Evolutionary conservation across 2,797 vertebrate genomes (phyloP), one percentile per base, ranked within the genome.

Genomic region (Brachyalestes nurse): DNA sequence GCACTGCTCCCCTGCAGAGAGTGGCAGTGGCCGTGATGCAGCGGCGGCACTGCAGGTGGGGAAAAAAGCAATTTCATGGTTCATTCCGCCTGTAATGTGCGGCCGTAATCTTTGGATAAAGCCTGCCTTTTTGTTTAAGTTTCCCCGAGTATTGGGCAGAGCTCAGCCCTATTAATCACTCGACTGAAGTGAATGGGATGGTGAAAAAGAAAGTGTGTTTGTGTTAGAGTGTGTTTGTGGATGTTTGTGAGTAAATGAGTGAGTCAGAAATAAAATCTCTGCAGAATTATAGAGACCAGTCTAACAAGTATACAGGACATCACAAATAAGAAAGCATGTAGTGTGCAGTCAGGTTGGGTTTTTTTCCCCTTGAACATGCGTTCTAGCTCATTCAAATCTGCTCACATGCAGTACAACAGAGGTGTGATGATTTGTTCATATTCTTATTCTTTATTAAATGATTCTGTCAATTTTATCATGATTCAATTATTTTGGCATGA

Each of bases 41-140:
- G 87, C 91, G 90, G 91, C 88, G 75, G 85, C 94, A 88, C 92
- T 85, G 88, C 92, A 90, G 94, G 93, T 92, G 90, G 92, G 91
- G 91, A 92, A 95, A 87, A 94, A 94, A 95, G 90, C 91, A 94
- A 96, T 96, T 96, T 97, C 94, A 95, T 91, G 94, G 93, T 94
- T 94, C 92, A 91, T 83, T 88, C 91, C 88, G 84, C 92, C 88
- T 77, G 89, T 94, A 95, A 94, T 90, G 87, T 87, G 87, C 83
- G 88, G 89, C 88, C 88, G 86, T 95, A 95, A 93, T 94, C 92
- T 95, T 90, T 89, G 90, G 90, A 92, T 88, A 91, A 90, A 84
- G 90, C 85, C 90, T 86, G 89, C 88, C 88, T 89, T 94, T 95
- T 92, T 91, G 85, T 93, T 92, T 91, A 93, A 93, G 92, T 93